Conservation (phyloP, 92 coral and sea anemone genomes). For the Epizoanthus scotinus region DNA sequence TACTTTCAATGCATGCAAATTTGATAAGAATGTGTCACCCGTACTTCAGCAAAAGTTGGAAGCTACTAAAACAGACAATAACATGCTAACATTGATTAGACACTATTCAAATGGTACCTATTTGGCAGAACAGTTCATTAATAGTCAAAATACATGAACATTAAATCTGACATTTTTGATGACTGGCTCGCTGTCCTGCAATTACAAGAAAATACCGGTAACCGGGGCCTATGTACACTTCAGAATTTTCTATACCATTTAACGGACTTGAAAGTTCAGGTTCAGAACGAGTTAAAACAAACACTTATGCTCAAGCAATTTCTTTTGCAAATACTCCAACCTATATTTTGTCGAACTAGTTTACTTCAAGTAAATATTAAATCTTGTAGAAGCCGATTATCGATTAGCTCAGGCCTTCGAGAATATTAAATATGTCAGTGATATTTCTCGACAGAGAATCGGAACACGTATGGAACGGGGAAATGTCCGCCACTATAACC, state of each 20-base stretch:
- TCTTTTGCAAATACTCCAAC: slow-evolving; percentile 20
- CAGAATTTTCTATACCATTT: too few species aligned
- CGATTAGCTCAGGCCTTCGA: not conserved
- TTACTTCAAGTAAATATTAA: not conserved
- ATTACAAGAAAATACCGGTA: not conserved
- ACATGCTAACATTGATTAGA: too few species aligned
- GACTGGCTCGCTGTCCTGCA: not conserved
- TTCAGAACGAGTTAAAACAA: too few species aligned
- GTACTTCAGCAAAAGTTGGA: too few species aligned
- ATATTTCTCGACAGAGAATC: not conserved
- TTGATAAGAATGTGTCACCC: too few species aligned
- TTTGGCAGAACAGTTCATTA: too few species aligned
- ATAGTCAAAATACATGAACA: not conserved
- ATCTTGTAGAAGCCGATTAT: not conserved
- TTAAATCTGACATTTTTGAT: not conserved
- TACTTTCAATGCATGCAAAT: too few species aligned
- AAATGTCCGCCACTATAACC: not conserved
- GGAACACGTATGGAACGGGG: not conserved
- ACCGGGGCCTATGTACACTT: too few species aligned
- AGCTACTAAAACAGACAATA: too few species aligned
- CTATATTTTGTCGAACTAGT: not conserved
- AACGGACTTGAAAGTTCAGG: too few species aligned
- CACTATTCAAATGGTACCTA: too few species aligned
- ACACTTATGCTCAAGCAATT: not conserved
- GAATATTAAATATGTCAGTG: not conserved